A percentile compares a stretch with the other conserved stretches of the same genome.
Conservation (phyloP, 2,797 vertebrate genomes). For the Falco novaeseelandiae region DNA sequence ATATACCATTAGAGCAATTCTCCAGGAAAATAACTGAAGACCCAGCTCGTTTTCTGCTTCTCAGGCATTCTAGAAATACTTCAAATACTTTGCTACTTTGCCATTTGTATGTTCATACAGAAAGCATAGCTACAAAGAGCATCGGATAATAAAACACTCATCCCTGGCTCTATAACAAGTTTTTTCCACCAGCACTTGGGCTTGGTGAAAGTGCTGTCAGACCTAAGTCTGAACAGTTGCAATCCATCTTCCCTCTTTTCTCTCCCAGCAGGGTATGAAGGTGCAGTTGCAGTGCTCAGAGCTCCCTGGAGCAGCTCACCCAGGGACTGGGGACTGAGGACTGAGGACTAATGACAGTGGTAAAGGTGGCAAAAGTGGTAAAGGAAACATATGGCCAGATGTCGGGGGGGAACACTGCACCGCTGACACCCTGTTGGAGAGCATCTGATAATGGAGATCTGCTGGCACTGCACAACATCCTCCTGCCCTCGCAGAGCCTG, state of each 20-base stretch:
- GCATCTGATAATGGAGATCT: neutral
- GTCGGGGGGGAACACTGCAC: neutral
- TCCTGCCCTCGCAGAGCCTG: neutral
- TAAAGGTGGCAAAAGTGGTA: slow-evolving; percentile 4
- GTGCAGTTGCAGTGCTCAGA: neutral
- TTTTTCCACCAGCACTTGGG: neutral
- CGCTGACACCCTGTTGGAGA: neutral
- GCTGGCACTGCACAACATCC: neutral
- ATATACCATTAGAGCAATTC: neutral
- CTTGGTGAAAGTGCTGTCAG: neutral
- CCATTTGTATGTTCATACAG: neutral
- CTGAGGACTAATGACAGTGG: neutral
- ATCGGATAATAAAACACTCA: neutral
- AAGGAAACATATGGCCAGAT: neutral
- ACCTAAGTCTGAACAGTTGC: neutral
- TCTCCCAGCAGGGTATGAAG: neutral
- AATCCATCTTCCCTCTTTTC: neutral
- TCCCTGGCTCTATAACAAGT: neutral
- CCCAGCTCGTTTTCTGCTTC: neutral
- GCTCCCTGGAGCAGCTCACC: neutral
- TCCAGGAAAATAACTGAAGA: neutral
- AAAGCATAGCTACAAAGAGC: neutral
- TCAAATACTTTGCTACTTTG: neutral
- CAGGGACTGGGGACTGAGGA: neutral
- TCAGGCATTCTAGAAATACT: neutral